Percentiles rank a stretch among this genome's conserved stretches.
Evolutionary conservation across 1,140 invertebrate genomes (phyloP).

Genomic region (Rhagoletis zephyria): DNA sequence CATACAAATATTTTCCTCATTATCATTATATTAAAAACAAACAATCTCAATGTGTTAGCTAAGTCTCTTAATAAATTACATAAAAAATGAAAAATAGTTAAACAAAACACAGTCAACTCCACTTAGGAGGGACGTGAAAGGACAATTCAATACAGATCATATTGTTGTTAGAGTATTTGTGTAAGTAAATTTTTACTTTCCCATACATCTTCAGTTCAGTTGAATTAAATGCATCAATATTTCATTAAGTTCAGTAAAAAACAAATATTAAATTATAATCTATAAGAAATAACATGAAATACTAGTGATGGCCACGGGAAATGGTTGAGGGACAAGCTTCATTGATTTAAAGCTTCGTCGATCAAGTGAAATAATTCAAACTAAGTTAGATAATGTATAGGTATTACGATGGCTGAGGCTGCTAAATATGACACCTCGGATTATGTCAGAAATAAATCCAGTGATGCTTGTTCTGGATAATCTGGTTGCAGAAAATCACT

Average conservation of each 20-base stretch:
- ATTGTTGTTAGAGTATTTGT: conserved; percentile 17
- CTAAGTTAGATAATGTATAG: conserved; percentile 12
- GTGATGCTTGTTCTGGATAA: conserved; percentile 60
- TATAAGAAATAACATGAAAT: conserved; percentile 20
- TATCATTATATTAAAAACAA: not conserved
- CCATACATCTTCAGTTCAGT: conserved; percentile 10
- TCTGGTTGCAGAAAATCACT: conserved; percentile 65
- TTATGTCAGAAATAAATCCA: conserved; percentile 71
- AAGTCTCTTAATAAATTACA: not conserved
- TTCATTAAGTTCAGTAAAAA: conserved; percentile 1
- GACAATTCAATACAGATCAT: conserved; percentile 26
- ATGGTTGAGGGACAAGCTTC: not conserved
- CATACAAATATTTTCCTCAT: not conserved
- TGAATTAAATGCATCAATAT: conserved; percentile 26
- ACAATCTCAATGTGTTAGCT: conserved; percentile 46
- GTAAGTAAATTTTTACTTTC: not conserved
- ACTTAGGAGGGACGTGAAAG: not conserved
- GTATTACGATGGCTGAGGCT: not conserved
- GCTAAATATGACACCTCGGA: not conserved
- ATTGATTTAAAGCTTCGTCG: not conserved
- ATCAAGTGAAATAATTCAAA: not conserved
- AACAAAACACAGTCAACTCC: conserved; percentile 33
- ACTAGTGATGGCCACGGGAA: conserved; percentile 49
- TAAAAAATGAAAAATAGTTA: conserved; percentile 7
- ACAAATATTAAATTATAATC: not conserved